Conservation (phyloP, 2,797 vertebrate species). For the Chelon labrosus region DNA sequence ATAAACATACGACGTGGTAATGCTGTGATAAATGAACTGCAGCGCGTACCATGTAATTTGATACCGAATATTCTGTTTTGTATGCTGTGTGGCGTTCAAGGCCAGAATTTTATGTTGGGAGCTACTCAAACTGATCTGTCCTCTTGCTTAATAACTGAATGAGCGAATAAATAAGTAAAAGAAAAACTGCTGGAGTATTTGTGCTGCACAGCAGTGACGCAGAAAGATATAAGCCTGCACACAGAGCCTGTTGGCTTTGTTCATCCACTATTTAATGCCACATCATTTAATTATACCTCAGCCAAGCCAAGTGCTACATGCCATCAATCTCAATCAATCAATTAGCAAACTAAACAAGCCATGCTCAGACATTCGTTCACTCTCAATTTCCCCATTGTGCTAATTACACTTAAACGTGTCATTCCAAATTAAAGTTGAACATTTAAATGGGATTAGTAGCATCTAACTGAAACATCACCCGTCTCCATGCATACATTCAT, state of each 20-base stretch:
- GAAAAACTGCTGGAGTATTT: constrained; percentile 27
- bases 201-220: constrained; percentile 32
- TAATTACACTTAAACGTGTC: constrained; percentile 83
- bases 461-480: constrained; percentile 75
- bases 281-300: constrained; percentile 81
- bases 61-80: neutral
- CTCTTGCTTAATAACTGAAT: constrained; percentile 25
- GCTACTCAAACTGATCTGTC: constrained; percentile 9
- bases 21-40: neutral
- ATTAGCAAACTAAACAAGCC: constrained; percentile 82
- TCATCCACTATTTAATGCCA: constrained; percentile 76
- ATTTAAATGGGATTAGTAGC: constrained; percentile 78
- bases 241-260: constrained; percentile 58
- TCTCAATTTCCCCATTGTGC: constrained; percentile 81
- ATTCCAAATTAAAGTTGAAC: constrained; percentile 79
- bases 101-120: neutral
- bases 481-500: constrained; percentile 29
- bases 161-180: constrained; percentile 27
- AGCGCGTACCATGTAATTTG: neutral
- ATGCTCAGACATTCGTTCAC: constrained; percentile 78
- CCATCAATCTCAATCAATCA: constrained; percentile 86
- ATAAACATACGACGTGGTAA: neutral
- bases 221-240: constrained; percentile 43
- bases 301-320: constrained; percentile 76
- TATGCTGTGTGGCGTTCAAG: neutral